These are phyloP conservation scores for Rhinoptilus africanus DNA, from an alignment of 2,113 vertebrate species.

Conservation along the genomic window DNA sequence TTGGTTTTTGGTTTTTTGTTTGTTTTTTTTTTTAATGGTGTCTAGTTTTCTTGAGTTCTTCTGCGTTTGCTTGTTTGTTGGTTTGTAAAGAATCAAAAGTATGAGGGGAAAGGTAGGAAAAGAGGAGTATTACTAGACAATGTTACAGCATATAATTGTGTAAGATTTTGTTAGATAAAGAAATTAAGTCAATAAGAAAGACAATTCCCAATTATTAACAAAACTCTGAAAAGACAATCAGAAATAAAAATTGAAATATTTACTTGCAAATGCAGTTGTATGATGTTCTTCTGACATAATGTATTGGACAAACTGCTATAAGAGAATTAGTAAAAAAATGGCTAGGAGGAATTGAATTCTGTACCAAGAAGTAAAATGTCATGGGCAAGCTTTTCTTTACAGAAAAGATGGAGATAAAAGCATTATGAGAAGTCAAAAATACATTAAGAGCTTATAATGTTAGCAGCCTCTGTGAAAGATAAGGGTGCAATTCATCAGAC, in stretches of 20 bases:
- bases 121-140: neutral
- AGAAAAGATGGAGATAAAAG: neutral
- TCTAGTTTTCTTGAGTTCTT: neutral
- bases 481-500: neutral
- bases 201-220: neutral
- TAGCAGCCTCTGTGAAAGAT: neutral
- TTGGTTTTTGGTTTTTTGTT: neutral
- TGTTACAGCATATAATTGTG: neutral
- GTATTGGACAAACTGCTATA: neutral
- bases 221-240: neutral
- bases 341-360: neutral
- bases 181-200: neutral
- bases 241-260: neutral
- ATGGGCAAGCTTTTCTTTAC: neutral
- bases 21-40: too few species aligned
- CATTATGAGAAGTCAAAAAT: neutral
- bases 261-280: neutral
- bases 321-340: neutral
- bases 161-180: neutral
- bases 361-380: neutral
- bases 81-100: neutral
- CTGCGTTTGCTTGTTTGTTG: rapidly evolving
- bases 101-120: neutral
- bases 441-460: neutral
- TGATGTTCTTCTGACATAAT: neutral